phyloP scores from a whole-genome alignment of 1,140 invertebrate genomes.

The Drosophila teissieri region DNA sequence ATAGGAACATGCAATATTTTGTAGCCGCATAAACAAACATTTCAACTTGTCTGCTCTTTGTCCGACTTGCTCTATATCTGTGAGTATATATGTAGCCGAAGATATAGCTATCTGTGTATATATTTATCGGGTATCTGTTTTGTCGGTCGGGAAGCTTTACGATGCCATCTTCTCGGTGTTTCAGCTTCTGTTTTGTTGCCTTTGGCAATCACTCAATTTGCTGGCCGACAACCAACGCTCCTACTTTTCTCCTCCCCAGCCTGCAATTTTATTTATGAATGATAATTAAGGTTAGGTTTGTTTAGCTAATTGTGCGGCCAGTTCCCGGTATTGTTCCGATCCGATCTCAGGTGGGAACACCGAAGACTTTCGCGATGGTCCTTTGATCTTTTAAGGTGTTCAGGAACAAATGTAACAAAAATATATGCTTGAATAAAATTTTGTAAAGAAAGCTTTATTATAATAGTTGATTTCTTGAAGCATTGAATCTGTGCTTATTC shows the following conservation, averaged over 20 bases:
- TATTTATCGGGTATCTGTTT: constrained; percentile 25
- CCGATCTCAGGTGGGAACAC: not conserved
- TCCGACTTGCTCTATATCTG: constrained; percentile 30
- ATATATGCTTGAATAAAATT: not conserved
- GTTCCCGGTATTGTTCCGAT: constrained; percentile 18
- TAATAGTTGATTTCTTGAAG: too few species aligned
- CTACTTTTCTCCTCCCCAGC: constrained; percentile 7
- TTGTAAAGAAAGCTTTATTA: too few species aligned
- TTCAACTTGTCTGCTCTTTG: constrained; percentile 65
- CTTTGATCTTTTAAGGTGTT: constrained; percentile 1
- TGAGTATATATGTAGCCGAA: constrained; percentile 11
- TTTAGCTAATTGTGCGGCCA: constrained; percentile 42
- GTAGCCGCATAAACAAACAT: constrained; percentile 72
- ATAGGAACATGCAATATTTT: constrained; percentile 71
- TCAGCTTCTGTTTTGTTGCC: constrained; percentile 41
- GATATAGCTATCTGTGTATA: constrained; percentile 16
- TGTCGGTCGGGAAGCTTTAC: constrained; percentile 33
- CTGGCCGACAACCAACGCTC: constrained; percentile 1
- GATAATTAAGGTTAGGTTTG: constrained; percentile 53
- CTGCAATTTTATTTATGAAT: constrained; percentile 18
- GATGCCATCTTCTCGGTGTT: constrained; percentile 11
- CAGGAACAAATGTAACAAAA: not conserved
- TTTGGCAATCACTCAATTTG: constrained; percentile 51
- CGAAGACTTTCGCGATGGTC: not conserved
- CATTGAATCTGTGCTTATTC: too few species aligned